Conservation (phyloP, 1,140 invertebrate species). For the Ceratina calcarata region DNA sequence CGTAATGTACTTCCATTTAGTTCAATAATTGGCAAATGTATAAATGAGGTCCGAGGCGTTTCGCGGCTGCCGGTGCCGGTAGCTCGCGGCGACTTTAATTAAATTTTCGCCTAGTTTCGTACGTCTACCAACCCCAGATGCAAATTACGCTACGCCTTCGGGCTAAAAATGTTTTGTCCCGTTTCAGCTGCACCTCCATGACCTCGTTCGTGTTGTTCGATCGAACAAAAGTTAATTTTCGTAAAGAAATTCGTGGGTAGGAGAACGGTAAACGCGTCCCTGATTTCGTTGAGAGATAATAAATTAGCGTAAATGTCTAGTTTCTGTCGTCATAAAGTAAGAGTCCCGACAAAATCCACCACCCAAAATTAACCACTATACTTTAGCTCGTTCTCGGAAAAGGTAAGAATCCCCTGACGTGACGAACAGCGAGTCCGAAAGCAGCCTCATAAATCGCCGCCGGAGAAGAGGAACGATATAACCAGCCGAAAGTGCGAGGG, state of each 20-base stretch:
- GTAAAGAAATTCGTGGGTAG: not conserved
- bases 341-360: not conserved
- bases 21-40: conserved; percentile 37
- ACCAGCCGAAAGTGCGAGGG: not conserved
- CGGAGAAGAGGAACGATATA: conserved; percentile 12
- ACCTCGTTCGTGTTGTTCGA: not conserved
- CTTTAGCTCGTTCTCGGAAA: too few species aligned
- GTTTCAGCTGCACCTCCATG: too few species aligned
- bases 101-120: conserved; percentile 31
- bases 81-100: conserved; percentile 25
- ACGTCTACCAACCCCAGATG: not conserved
- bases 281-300: not conserved
- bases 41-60: not conserved
- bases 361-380: too few species aligned
- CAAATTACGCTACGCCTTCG: not conserved
- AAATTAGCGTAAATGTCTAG: too few species aligned
- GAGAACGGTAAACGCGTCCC: not conserved
- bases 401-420: not conserved
- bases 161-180: not conserved
- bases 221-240: conserved; percentile 6
- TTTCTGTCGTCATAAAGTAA: too few species aligned
- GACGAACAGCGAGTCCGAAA: not conserved
- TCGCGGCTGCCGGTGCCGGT: not conserved
- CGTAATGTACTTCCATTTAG: conserved; percentile 37
- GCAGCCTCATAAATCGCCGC: not conserved